Evolutionary conservation across 2,797 vertebrate genomes (phyloP).

Genomic region (Catostomus latipinnis): DNA sequence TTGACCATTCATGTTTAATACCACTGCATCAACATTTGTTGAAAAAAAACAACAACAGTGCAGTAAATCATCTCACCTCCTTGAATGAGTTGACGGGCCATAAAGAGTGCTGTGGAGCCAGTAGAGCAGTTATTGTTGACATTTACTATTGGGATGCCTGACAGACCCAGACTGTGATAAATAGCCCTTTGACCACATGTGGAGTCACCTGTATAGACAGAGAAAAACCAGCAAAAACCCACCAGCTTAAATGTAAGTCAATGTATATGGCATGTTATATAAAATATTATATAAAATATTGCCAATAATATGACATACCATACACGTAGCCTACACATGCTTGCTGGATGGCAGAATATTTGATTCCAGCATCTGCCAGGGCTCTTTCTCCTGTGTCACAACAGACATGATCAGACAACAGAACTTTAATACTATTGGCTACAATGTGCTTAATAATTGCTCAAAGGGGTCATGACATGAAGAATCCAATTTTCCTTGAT

Average conservation of each 20-base stretch:
- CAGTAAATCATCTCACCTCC: constrained; percentile 82
- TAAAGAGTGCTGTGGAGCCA: constrained; percentile 93
- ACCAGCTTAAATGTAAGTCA: neutral
- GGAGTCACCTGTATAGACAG: constrained; percentile 84
- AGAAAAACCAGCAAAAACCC: neutral
- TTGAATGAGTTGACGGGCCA: constrained; percentile 89
- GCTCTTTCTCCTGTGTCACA: constrained; percentile 83
- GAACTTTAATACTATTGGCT: neutral
- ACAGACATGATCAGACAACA: constrained; percentile 10
- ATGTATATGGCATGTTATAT: neutral
- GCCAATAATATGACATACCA: constrained; percentile 74
- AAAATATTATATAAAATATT: neutral
- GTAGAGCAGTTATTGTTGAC: constrained; percentile 98
- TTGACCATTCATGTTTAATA: neutral
- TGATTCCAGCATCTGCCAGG: constrained; percentile 87
- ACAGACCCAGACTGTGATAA: constrained; percentile 92
- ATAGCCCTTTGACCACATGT: constrained; percentile 92
- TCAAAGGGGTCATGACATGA: too few relatives aligned
- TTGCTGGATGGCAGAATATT: constrained; percentile 89
- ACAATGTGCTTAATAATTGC: neutral
- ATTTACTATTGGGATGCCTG: constrained; percentile 95
- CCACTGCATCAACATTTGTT: neutral
- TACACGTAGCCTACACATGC: constrained; percentile 95
- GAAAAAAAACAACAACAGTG: neutral
- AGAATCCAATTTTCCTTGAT: too few relatives aligned